Conservation (phyloP, 2,888 invertebrate genomes). For the Cyclophora punctaria region DNA sequence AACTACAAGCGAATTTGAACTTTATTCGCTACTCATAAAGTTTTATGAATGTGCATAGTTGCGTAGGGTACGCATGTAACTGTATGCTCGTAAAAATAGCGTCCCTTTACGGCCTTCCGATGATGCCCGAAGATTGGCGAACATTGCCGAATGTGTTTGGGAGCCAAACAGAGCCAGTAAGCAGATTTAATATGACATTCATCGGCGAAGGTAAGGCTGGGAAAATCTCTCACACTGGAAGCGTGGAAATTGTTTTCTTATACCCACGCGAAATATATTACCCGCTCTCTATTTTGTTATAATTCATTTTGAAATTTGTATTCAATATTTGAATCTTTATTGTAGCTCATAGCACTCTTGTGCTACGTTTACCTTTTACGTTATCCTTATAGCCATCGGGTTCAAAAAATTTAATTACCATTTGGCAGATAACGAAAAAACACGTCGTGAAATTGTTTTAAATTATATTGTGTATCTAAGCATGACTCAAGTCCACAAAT, state of each 20-base stretch:
- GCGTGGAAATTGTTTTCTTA: not conserved
- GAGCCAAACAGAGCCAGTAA: slow-evolving; percentile 19
- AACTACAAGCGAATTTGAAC: slow-evolving; percentile 24
- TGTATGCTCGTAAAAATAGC: slow-evolving; percentile 53
- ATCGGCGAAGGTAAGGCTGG: slow-evolving; percentile 7
- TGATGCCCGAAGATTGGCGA: slow-evolving; percentile 51
- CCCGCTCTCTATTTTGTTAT: no score
- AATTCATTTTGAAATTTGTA: no score
- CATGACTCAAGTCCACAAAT: no score
- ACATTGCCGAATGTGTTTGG: slow-evolving; percentile 33
- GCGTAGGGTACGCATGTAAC: slow-evolving; percentile 29
- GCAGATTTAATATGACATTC: slow-evolving; percentile 20
- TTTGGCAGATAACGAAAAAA: no score
- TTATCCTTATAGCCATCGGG: no score
- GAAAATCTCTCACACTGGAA: not conserved
- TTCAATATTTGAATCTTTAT: no score
- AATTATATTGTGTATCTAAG: no score
- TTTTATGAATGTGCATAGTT: slow-evolving; percentile 16
- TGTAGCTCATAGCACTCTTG: no score
- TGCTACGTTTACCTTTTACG: no score
- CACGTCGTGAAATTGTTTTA: no score
- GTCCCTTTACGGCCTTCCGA: slow-evolving; percentile 47
- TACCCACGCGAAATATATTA: no score
- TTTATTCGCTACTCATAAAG: slow-evolving; percentile 15
- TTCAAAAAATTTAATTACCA: no score